Conservation (phyloP, 2,113 vertebrate species). For the Daubentonia madagascariensis region DNA sequence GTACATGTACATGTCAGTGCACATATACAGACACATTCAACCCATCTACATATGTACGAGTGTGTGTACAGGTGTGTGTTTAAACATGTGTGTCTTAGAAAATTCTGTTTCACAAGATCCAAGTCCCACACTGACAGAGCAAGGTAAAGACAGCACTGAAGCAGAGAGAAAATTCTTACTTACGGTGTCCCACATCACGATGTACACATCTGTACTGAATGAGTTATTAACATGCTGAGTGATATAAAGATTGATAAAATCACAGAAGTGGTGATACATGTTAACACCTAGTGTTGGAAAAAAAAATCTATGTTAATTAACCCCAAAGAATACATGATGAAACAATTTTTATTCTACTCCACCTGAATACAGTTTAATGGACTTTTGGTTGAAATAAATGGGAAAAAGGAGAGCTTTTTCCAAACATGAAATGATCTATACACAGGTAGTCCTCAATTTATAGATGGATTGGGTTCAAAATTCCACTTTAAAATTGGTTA, state of each 20-base stretch:
- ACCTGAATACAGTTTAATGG: background rate
- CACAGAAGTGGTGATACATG: constrained; percentile 99
- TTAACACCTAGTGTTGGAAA: constrained; percentile 90
- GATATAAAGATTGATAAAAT: constrained; percentile 97
- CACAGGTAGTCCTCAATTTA: background rate
- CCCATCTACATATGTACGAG: background rate
- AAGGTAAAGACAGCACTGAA: background rate
- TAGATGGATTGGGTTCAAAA: background rate
- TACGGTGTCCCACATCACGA: constrained; percentile 99
- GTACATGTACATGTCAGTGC: fast-evolving
- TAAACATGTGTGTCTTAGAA: background rate
- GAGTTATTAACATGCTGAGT: constrained; percentile 97
- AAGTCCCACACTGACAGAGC: background rate
- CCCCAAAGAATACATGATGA: background rate
- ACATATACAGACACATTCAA: background rate
- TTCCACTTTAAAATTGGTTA: background rate
- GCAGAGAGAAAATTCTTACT: constrained; percentile 68
- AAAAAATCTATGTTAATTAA: constrained; percentile 47
- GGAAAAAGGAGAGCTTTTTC: background rate
- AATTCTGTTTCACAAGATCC: background rate
- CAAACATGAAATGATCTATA: background rate
- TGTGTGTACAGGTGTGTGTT: no score
- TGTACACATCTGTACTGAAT: constrained; percentile 91
- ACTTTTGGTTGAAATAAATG: background rate
- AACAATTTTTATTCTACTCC: background rate